Evolutionary conservation across 2,888 invertebrate genomes (phyloP).

Genomic region (Amphipoea lucens): DNA sequence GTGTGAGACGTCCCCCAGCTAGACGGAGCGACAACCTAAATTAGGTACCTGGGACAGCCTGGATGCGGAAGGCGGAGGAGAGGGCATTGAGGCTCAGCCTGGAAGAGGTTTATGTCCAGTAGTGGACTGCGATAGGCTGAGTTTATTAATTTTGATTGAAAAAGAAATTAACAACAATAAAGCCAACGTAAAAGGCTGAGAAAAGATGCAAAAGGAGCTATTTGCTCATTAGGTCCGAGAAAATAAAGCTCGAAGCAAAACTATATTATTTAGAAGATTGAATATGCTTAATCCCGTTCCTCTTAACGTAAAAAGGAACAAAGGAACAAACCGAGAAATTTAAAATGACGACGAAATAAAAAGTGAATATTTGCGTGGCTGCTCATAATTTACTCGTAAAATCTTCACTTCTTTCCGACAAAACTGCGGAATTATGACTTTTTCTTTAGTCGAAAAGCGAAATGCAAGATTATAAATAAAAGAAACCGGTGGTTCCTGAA

Average conservation of each 20-base stretch:
- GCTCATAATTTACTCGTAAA: conserved; percentile 49
- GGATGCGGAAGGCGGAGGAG: not conserved
- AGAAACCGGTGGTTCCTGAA: not conserved
- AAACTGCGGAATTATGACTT: conserved; percentile 38
- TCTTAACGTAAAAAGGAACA: conserved; percentile 25
- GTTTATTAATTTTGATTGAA: not conserved
- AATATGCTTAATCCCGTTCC: conserved; percentile 26
- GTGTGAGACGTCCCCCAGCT: not conserved
- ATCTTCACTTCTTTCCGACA: conserved; percentile 30
- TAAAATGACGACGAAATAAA: conserved; percentile 45
- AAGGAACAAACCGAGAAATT: conserved; percentile 39
- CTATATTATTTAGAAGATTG: conserved; percentile 47
- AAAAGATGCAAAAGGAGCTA: not conserved
- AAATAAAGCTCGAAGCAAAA: not conserved
- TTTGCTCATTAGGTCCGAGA: not conserved
- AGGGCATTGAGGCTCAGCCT: not conserved
- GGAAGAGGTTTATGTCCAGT: not conserved
- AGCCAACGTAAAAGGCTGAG: not conserved
- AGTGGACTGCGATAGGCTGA: not conserved
- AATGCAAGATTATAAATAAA: conserved; percentile 25
- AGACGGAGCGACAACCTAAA: not conserved
- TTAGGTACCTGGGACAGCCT: not conserved
- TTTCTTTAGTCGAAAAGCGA: conserved; percentile 28
- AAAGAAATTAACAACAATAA: not conserved
- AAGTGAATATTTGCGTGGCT: conserved; percentile 53